A percentile compares a stretch with the other conserved stretches of the same genome.
These are phyloP conservation scores for Schrankia costaestrigalis DNA, from an alignment of 2,888 invertebrate species.

Conservation along the genomic window DNA sequence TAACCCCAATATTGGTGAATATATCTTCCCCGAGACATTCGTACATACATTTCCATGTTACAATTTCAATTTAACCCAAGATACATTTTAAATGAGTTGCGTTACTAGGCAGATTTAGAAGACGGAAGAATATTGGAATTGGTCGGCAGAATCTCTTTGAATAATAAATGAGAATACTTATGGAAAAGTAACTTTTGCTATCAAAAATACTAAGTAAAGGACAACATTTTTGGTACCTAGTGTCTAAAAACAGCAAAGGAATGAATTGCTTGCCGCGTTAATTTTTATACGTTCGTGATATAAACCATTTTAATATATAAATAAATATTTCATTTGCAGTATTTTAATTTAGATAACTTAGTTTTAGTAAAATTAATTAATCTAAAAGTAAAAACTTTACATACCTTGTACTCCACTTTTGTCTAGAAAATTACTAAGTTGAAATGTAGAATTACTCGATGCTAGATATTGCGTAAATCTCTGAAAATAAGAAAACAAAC, in stretches of 20 bases:
- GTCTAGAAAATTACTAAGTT: conserved; percentile 98
- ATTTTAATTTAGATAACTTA: conserved; percentile 3
- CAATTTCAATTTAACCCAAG: too few relatives aligned
- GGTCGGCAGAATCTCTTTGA: conserved; percentile 2
- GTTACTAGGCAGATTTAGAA: not conserved
- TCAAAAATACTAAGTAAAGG: too few relatives aligned
- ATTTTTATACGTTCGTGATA: too few relatives aligned
- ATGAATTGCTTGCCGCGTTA: too few relatives aligned
- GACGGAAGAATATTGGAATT: conserved; percentile 4
- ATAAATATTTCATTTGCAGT: conserved; percentile 36
- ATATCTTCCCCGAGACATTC: too few relatives aligned
- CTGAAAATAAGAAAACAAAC: conserved; percentile 82
- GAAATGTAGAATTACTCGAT: conserved; percentile 99
- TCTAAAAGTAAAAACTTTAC: conserved; percentile 34
- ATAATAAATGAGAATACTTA: conserved; percentile 1
- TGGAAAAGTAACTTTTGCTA: not conserved
- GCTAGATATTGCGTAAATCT: conserved; percentile 99
- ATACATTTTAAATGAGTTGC: not conserved
- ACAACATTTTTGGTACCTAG: too few relatives aligned
- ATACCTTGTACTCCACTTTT: conserved; percentile 98
- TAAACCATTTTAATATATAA: too few relatives aligned
- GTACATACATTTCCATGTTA: too few relatives aligned
- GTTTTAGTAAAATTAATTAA: not conserved
- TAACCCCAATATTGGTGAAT: too few relatives aligned
- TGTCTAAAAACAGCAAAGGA: too few relatives aligned